Base-by-base conservation (phyloP, 2,888 invertebrate species). In the Amorpha juglandis region DNA sequence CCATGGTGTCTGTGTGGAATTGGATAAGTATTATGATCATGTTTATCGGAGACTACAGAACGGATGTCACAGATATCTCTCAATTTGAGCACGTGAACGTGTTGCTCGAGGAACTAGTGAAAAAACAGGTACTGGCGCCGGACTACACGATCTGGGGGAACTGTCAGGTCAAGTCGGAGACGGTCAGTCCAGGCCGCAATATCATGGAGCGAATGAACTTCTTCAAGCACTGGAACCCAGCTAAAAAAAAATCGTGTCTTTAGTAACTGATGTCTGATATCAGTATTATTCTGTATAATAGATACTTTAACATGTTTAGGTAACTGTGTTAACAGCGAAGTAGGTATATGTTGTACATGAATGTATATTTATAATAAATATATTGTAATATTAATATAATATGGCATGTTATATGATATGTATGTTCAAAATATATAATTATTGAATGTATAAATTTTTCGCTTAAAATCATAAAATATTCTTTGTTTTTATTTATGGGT, bases 11-110 rank as follows among this genome's bases (percentile, higher is more conserved):
- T 1, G 71, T 73, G 0, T 88, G 82, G 83, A 91, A 92, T 67
- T 48, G 55, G 0, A 83, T 71, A 55, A 81, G 82, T 63, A 83
- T 92, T 58, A 81, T 77, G 7, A 77, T 92, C 11, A 88, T 90
- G 89, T 91, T 92, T 68, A 69, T 92, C 0, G 92, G 92, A 9
- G 81, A 91, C 72, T 92, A 88, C 70, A 74, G 72, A 7, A 67
- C 58, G 0, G 75, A 83, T 50, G 12, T 68, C 1, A 79, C 86
- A 0, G 70, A 74, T 16, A 69, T 77, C 6, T 70, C 27, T 0
- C 92, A 92, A 67, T 82, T 90, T 19, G 77, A 85, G 9, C 77
- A 91, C 51, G 69, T 91, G 0, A 82, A 78, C 6, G 67, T 80
- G 0, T 72, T 92, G 0, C 71, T 92, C 1, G 70, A 84, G 1